Evolutionary conservation across 1,140 invertebrate species (phyloP).

Genomic region (Lasioglossum albipes): DNA sequence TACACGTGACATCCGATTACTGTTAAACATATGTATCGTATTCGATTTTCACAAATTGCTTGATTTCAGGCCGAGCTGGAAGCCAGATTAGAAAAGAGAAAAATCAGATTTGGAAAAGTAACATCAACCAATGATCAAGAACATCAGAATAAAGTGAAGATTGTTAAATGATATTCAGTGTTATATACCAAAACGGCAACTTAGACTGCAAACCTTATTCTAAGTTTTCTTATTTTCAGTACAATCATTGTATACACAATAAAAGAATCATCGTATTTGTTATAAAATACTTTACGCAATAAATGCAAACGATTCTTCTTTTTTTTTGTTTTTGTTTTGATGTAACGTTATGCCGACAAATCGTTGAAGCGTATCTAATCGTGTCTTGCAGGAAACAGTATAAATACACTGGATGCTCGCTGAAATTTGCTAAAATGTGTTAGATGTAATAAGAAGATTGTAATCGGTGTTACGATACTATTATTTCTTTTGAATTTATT

Average conservation of each 20-base stretch:
- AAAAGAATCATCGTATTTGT: constrained; percentile 30
- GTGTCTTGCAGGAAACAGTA: constrained; percentile 5
- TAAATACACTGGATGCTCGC: constrained; percentile 11
- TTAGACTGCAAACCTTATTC: constrained; percentile 66
- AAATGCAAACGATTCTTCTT: not conserved
- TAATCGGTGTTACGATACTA: not conserved
- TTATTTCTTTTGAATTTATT: not conserved
- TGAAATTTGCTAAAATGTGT: constrained; percentile 1
- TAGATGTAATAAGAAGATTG: constrained; percentile 4
- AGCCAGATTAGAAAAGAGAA: constrained; percentile 86
- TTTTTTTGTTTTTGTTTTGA: not conserved
- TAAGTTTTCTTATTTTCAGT: constrained; percentile 60
- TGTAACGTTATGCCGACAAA: not conserved
- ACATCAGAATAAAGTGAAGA: constrained; percentile 76
- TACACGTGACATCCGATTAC: not conserved
- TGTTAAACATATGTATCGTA: not conserved
- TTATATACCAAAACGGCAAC: constrained; percentile 71
- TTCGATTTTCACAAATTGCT: constrained; percentile 1
- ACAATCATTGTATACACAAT: constrained; percentile 41
- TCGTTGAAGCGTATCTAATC: constrained; percentile 2
- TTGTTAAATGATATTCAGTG: constrained; percentile 79
- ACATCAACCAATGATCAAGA: constrained; percentile 69
- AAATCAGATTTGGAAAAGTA: constrained; percentile 84
- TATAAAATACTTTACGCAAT: constrained; percentile 39
- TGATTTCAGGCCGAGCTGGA: constrained; percentile 80